phyloP scores from a whole-genome alignment of 1,140 invertebrate genomes.

The Drosophila aff. region DNA sequence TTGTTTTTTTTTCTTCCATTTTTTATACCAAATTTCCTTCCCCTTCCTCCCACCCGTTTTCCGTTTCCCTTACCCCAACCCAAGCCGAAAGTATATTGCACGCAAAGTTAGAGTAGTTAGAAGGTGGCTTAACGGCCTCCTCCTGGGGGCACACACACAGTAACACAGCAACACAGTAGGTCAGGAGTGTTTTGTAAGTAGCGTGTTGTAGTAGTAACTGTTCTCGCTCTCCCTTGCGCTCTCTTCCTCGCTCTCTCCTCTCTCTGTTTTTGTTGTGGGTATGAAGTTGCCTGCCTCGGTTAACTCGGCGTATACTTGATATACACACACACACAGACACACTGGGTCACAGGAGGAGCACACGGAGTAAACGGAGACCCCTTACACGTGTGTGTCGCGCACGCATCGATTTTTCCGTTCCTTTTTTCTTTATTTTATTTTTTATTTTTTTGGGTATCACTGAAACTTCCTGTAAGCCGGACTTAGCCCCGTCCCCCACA shows the following conservation, averaged over 20 bases:
- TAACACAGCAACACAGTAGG: slow-evolving; percentile 61
- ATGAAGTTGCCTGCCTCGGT: slow-evolving; percentile 76
- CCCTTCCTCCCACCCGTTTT: not conserved
- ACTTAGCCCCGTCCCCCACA: slow-evolving; percentile 6
- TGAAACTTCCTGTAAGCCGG: slow-evolving; percentile 64
- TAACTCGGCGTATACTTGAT: slow-evolving; percentile 68
- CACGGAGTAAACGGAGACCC: slow-evolving; percentile 23
- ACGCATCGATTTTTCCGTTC: slow-evolving; percentile 78
- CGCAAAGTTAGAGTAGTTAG: slow-evolving; percentile 53
- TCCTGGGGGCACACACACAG: slow-evolving; percentile 45
- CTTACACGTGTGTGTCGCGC: slow-evolving; percentile 61
- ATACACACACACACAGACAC: slow-evolving; percentile 44
- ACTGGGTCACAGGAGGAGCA: slow-evolving; percentile 1
- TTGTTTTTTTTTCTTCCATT: slow-evolving; percentile 27
- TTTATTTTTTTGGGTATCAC: slow-evolving; percentile 69
- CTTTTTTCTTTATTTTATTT: not conserved
- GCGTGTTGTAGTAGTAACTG: slow-evolving; percentile 57
- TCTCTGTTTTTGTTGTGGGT: slow-evolving; percentile 65
- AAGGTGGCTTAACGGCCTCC: slow-evolving; percentile 48
- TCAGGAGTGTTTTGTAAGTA: slow-evolving; percentile 79
- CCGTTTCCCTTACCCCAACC: not conserved
- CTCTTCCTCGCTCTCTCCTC: not conserved
- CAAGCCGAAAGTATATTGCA: slow-evolving; percentile 37
- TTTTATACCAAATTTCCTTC: slow-evolving; percentile 68
- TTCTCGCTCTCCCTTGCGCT: not conserved